Conservation (phyloP, 23 tunicate species). For the Diplosoma virens region DNA sequence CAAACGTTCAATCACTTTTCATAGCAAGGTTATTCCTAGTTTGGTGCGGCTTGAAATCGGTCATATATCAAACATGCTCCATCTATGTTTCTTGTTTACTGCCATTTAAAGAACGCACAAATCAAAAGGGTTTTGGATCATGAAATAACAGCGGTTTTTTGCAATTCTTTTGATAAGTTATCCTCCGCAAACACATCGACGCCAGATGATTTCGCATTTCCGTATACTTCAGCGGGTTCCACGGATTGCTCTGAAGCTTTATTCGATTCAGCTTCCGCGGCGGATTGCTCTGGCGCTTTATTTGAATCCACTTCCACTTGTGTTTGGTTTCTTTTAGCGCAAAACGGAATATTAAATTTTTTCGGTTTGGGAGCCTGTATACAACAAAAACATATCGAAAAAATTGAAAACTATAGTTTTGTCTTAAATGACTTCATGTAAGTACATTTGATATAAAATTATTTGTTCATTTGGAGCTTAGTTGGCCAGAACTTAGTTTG, state of each 20-base stretch:
- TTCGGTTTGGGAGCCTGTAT: slow-evolving; percentile 20
- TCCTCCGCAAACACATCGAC: slow-evolving; percentile 36
- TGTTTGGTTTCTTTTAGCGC: slow-evolving; percentile 5
- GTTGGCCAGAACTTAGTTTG: no score
- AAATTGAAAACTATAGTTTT: no score
- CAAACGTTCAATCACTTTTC: no score
- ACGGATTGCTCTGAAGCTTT: neutral
- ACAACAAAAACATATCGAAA: neutral
- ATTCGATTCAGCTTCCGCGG: neutral
- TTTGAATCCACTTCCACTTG: slow-evolving; percentile 1
- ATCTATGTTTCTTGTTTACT: no score
- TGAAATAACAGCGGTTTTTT: slow-evolving; percentile 16
- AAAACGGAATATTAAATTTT: slow-evolving; percentile 30
- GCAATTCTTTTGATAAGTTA: slow-evolving; percentile 28
- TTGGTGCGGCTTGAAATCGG: no score
- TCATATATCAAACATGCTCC: no score
- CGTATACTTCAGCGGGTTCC: neutral
- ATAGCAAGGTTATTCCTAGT: no score
- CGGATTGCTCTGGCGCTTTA: neutral
- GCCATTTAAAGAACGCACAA: no score
- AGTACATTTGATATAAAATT: neutral
- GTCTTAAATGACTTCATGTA: no score
- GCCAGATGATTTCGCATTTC: neutral
- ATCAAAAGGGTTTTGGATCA: no score
- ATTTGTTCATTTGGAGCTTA: neutral